These are phyloP conservation scores for Leucopsar rothschildi DNA, from an alignment of 2,113 vertebrate species.

Conservation along the genomic window DNA sequence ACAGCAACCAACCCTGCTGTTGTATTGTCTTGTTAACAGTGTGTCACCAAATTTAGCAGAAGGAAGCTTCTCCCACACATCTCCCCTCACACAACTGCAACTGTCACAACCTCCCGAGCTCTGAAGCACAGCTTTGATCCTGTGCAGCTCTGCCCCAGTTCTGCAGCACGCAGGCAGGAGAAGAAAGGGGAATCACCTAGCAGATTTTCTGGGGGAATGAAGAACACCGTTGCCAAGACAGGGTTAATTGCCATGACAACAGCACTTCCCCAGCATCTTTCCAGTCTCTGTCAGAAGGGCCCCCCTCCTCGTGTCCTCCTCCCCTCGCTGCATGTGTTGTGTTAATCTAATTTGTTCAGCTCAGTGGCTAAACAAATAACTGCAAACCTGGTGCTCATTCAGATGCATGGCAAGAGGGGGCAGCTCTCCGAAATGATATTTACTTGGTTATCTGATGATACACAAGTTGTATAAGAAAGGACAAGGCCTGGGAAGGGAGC, in stretches of 20 bases:
- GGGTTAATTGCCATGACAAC: conserved; percentile 59
- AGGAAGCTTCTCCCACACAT: conserved; percentile 33
- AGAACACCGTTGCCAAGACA: not conserved
- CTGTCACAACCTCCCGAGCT: conserved; percentile 6
- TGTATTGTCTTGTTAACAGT: conserved; percentile 59
- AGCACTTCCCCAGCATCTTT: conserved; percentile 22
- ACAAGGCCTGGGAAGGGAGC: not conserved
- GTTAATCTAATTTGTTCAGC: conserved; percentile 71
- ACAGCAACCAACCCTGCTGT: conserved; percentile 21
- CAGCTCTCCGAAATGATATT: conserved; percentile 15
- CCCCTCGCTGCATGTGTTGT: conserved; percentile 49
- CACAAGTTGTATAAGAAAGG: not conserved
- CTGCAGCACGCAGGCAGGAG: not conserved
- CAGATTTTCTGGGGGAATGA: not conserved
- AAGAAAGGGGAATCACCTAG: not conserved
- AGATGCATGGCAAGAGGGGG: conserved; percentile 41
- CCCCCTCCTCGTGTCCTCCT: not conserved
- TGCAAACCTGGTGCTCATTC: conserved; percentile 47
- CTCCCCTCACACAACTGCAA: not conserved
- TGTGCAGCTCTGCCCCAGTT: conserved; percentile 3
- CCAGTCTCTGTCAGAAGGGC: not conserved
- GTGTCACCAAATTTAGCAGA: conserved; percentile 44
- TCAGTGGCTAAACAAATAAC: conserved; percentile 68
- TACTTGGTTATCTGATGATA: conserved; percentile 43
- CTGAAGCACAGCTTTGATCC: conserved; percentile 5